Base-by-base conservation (phyloP, 2,113 vertebrate species). In the Tylochromis polylepis region DNA sequence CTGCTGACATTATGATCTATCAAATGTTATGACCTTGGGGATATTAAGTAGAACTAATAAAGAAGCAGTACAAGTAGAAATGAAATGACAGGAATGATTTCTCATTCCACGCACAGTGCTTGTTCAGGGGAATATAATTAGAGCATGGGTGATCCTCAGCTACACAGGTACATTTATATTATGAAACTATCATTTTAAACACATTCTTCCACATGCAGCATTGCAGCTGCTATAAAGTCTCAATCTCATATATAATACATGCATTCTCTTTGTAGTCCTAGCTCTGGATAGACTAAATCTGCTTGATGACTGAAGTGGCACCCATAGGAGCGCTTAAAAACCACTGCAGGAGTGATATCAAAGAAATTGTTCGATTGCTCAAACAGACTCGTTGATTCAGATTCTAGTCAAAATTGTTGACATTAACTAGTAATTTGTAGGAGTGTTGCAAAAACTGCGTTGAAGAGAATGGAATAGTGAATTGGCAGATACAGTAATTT, bases 21-120 rank as follows among this genome's bases (percentile, higher is more conserved):
- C 91, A 93, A 93, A 90, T 91, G 86, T 90, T 92, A 87, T 65
- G 90, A 93, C 94, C 93, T 91, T 84, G 78, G 86, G 90, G 91
- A 94, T 89, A 90, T 94, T 92, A 94, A 88, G 81, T 65, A 22
- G 83, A 88, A 80, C 89, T 90, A 89, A 94, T 92, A 82, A 43
- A 72, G 83, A 85, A 56, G 75, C 65, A 70, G 29, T 60, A 20
- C 29, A 43, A 31, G 67, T 65, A 36, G 65, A 82, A 82, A 89
- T 79, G 22, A 85, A 91, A 88, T 22, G 77, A 65, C 58, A 43
- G 81, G 46, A 81, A n/a, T 55, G 81, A 91, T 89, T 86, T 79
- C 65, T 87, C 70, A 59, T 78, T 82, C 53, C 38, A 41, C 67
- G 1, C 38, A 18, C 34, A 6, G 57, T 60, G 83, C 72, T 36